phyloP scores from a whole-genome alignment of 2,888 invertebrate genomes.

The Hydriomena furcata region DNA sequence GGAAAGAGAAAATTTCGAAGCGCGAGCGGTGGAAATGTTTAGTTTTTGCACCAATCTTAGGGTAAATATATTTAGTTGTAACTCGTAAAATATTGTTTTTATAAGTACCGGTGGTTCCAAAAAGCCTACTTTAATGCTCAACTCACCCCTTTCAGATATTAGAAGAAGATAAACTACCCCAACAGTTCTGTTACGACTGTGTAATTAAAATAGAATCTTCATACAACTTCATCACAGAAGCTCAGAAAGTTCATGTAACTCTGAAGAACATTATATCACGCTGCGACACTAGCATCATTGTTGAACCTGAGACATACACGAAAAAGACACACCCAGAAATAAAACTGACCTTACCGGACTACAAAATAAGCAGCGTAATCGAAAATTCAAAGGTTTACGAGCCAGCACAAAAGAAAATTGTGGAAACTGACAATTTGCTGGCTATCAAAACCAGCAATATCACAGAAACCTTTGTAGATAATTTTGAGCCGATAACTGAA shows the following conservation, averaged over 20 bases:
- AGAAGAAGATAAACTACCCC: slow-evolving; percentile 72
- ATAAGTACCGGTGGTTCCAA: too few relatives aligned
- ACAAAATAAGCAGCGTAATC: slow-evolving; percentile 54
- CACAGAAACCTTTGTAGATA: slow-evolving; percentile 9
- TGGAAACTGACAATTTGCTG: neutral
- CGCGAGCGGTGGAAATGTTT: slow-evolving; percentile 63
- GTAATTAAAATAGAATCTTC: slow-evolving; percentile 74
- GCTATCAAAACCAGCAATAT: neutral
- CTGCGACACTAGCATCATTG: slow-evolving; percentile 56
- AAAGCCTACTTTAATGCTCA: too few relatives aligned
- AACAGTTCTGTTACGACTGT: slow-evolving; percentile 77
- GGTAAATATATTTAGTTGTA: too few relatives aligned
- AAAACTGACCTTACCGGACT: slow-evolving; percentile 57
- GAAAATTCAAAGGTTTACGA: slow-evolving; percentile 41
- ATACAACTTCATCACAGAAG: slow-evolving; percentile 73
- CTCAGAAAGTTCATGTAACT: slow-evolving; percentile 62
- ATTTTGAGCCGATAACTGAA: slow-evolving; percentile 11
- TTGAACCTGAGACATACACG: slow-evolving; percentile 48
- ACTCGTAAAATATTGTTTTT: too few relatives aligned
- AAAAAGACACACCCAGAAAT: slow-evolving; percentile 39
- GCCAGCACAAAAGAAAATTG: slow-evolving; percentile 25
- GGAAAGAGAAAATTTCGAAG: slow-evolving; percentile 60
- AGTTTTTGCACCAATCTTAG: slow-evolving; percentile 67
- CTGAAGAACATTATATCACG: slow-evolving; percentile 62
- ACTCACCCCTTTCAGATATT: slow-evolving; percentile 48